These are phyloP conservation scores for Galemys pyrenaicus DNA, from an alignment of 2,113 vertebrate species.

Conservation along the genomic window DNA sequence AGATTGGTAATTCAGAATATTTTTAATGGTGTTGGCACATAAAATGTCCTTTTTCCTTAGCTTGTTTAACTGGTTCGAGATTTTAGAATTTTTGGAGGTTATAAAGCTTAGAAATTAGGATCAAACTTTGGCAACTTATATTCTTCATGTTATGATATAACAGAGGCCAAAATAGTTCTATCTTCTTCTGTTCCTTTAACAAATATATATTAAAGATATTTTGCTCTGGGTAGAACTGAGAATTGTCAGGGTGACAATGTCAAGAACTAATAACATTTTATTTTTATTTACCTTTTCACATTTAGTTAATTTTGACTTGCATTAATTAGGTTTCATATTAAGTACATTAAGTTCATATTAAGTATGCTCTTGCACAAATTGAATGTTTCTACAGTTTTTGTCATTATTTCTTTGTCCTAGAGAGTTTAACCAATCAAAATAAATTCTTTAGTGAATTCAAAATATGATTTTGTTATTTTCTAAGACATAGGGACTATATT, in stretches of 20 bases:
- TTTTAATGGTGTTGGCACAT: background rate
- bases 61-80: constrained; percentile 7
- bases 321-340: background rate
- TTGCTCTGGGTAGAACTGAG: background rate
- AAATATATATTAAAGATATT: background rate
- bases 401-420: background rate
- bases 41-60: background rate
- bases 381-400: background rate
- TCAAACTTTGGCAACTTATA: background rate
- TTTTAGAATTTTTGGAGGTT: constrained; percentile 7
- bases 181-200: background rate
- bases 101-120: background rate
- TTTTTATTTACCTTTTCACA: background rate
- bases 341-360: constrained; percentile 21
- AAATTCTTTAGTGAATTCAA: background rate
- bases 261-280: background rate
- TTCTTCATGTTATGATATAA: background rate
- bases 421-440: background rate
- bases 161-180: background rate
- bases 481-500: background rate
- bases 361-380: background rate
- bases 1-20: background rate
- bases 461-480: background rate
- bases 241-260: background rate
- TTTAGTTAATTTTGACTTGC: background rate